Conservation (phyloP, 1,140 invertebrate species). For the Drosophila asahinai region DNA sequence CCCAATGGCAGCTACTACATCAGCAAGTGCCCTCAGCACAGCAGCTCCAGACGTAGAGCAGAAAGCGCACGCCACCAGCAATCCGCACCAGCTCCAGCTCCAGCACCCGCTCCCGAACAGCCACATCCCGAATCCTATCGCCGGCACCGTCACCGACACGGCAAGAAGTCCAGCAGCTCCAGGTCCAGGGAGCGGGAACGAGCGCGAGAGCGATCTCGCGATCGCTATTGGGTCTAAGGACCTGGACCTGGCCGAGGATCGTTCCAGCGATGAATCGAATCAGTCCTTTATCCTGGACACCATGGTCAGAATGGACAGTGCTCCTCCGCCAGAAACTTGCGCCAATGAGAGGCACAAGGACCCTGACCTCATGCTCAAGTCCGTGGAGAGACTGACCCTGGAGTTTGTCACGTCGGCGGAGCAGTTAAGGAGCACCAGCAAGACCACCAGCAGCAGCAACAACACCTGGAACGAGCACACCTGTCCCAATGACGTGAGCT, state of each 20-base stretch:
- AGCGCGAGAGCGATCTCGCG: conserved; percentile 61
- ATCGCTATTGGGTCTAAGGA: conserved; percentile 76
- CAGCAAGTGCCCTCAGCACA: conserved; percentile 82
- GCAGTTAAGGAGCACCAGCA: conserved; percentile 81
- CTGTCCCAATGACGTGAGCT: conserved; percentile 90
- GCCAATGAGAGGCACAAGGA: conserved; percentile 86
- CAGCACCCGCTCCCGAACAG: conserved; percentile 32
- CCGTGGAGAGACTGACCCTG: conserved; percentile 88
- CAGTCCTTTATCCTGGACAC: conserved; percentile 81
- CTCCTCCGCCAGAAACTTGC: conserved; percentile 1
- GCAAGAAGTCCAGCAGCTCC: conserved; percentile 72
- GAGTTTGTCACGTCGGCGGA: conserved; percentile 88
- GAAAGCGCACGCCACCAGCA: conserved; percentile 55
- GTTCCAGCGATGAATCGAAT: conserved; percentile 74
- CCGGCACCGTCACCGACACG: conserved; percentile 71
- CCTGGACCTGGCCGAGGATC: conserved; percentile 58
- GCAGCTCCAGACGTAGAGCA: conserved; percentile 84
- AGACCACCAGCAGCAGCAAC: conserved; percentile 66
- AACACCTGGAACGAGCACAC: conserved; percentile 92
- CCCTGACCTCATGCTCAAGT: conserved; percentile 89
- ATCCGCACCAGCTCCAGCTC: conserved; percentile 8
- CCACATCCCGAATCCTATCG: conserved; percentile 37
- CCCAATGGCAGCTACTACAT: conserved; percentile 81
- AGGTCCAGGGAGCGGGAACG: conserved; percentile 65
- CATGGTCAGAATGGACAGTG: conserved; percentile 52